Evolutionary conservation across 2,888 invertebrate genomes (phyloP).

Genomic region (Cephus nigrinus): DNA sequence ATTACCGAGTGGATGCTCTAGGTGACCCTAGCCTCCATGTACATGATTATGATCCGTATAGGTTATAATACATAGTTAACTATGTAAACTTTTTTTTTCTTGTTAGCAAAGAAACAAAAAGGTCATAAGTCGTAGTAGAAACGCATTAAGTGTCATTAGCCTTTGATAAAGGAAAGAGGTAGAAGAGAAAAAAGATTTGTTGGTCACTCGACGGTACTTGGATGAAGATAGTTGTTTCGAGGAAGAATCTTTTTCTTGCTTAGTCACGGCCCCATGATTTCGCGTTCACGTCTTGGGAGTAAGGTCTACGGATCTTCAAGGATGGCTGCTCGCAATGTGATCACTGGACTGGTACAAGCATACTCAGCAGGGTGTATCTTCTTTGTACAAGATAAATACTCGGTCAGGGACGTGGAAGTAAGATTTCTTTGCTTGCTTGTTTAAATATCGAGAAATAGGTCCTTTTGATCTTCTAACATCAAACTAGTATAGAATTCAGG

Average conservation of each 20-base stretch:
- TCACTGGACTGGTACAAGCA: background rate
- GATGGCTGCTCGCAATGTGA: background rate
- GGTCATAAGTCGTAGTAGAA: background rate
- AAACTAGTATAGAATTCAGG: background rate
- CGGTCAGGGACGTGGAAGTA: background rate
- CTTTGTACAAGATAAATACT: background rate
- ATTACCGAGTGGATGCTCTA: background rate
- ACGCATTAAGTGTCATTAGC: background rate
- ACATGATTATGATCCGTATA: background rate
- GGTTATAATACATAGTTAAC: background rate
- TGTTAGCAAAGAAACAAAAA: background rate
- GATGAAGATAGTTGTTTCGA: background rate
- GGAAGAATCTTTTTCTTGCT: background rate
- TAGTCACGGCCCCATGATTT: background rate
- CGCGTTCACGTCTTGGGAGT: background rate
- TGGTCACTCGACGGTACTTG: background rate
- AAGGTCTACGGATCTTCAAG: background rate
- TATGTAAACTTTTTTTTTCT: background rate
- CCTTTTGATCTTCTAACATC: background rate
- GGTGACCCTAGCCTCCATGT: background rate
- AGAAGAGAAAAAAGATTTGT: background rate
- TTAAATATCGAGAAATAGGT: background rate
- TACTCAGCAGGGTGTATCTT: background rate
- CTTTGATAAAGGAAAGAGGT: background rate
- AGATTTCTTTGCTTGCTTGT: background rate